Evolutionary conservation across 1,140 invertebrate genomes (phyloP).

Genomic region (Macrosteles quadrilineatus): DNA sequence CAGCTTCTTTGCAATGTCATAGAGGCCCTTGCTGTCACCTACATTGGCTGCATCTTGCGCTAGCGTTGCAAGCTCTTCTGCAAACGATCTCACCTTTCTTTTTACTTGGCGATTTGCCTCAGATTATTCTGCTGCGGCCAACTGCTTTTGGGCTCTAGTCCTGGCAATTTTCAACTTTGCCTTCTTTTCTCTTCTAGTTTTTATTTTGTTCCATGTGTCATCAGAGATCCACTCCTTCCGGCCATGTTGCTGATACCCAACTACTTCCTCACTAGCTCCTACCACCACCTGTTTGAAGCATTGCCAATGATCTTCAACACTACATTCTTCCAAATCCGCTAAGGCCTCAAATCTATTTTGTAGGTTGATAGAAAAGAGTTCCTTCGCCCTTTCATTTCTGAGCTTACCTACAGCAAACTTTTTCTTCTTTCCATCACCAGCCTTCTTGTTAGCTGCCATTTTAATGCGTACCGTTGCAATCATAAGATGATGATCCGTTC

Average conservation of each 20-base stretch:
- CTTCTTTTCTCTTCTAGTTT: not conserved
- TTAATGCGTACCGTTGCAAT: not conserved
- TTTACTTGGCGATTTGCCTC: not conserved
- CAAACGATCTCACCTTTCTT: not conserved
- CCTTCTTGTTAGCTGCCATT: not conserved
- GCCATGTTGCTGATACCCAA: not conserved
- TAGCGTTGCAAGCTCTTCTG: not conserved
- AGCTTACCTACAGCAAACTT: not conserved
- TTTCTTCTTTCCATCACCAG: not conserved
- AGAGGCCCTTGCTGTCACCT: not conserved
- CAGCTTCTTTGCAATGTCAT: not conserved
- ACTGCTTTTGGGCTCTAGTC: not conserved
- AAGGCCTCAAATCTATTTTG: not conserved
- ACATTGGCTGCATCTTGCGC: not conserved
- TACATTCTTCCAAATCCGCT: not conserved
- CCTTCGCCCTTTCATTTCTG: not conserved
- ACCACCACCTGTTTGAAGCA: not conserved
- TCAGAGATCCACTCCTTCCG: not conserved
- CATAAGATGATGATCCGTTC: not conserved
- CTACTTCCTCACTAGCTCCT: not conserved
- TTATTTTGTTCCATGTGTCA: not conserved
- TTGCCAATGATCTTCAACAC: not conserved
- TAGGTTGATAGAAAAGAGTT: not conserved
- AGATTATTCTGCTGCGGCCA: not conserved
- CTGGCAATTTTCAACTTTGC: not conserved